Conservation (phyloP, 2,797 vertebrate genomes). For the Aselliscus stoliczkanus region DNA sequence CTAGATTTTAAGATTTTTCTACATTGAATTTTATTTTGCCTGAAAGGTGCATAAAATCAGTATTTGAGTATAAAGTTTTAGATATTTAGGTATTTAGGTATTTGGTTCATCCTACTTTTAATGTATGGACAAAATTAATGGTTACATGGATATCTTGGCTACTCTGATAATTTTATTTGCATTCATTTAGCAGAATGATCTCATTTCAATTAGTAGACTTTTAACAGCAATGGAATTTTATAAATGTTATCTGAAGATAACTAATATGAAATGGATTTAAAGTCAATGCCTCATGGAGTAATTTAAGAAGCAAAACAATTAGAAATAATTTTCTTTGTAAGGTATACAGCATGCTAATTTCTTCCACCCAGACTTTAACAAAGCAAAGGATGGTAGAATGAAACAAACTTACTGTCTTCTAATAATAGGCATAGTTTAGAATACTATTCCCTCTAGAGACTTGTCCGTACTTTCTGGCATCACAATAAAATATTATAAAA, state of each 20-base stretch:
- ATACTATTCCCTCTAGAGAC: not conserved
- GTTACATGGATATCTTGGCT: not conserved
- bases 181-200: not conserved
- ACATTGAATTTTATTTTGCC: not conserved
- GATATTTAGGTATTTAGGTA: not conserved
- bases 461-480: not conserved
- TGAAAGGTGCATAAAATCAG: not conserved
- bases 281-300: constrained; percentile 12
- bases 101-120: not conserved
- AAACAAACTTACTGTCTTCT: constrained; percentile 32
- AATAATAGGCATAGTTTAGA: not conserved
- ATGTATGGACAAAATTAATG: not conserved
- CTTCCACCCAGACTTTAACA: constrained; percentile 40
- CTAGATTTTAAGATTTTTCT: not conserved
- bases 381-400: constrained; percentile 39
- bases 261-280: constrained; percentile 28
- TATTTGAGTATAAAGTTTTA: not conserved
- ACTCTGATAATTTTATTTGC: constrained; percentile 15
- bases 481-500: constrained; percentile 11
- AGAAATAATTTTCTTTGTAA: constrained; percentile 49
- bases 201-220: constrained; percentile 11
- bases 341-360: constrained; percentile 15
- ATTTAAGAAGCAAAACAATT: constrained; percentile 51
- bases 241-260: constrained; percentile 27
- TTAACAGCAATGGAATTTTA: constrained; percentile 11